Base-by-base conservation (phyloP, 1,140 invertebrate genomes). In the Aphaenogaster ashmeadi region DNA sequence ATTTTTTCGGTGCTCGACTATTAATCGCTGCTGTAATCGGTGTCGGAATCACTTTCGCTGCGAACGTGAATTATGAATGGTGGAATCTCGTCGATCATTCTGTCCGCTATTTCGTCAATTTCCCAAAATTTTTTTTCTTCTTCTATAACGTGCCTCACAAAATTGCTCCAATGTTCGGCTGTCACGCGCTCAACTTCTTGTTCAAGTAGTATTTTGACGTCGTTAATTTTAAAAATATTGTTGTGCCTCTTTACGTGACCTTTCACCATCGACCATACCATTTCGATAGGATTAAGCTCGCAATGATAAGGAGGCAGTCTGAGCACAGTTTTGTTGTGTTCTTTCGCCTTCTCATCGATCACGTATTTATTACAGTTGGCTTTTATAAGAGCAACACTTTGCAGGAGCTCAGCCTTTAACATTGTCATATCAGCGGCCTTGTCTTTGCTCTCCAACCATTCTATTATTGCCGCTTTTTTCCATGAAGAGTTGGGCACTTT, bases 261-360 rank as follows among this genome's bases (percentile, higher is more conserved):
- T 27, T 80, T 80, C 15, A 80, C 18, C 44, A 47, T 44, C 15
- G n/a, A 13, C 77, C 44, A 80, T 8, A 66, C 27, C 15, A 80
- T 62, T 80, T 80, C 77, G 5, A 80, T 80, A 0, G 77, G 62
- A 41, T 80, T 80, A 9, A 80, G n/a, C 15, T 80, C 27, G 27
- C 77, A 80, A 11, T 66, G 27, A 38, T 80, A 54, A 9, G 62
- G 77, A 21, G 77, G 62, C 13, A 80, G n/a, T 52, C 77, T n/a
- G 33, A 80, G 47, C 13, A 80, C 62, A 8, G 3, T 54, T 36
- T 66, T 66, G 27, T 21, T 54, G 15, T 54, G 18, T 4, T 8
- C 9, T 67, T 33, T 66, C 3, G 62, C 62, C 11, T 8, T 21
- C 62, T 80, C 77, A 8, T 80, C 77, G n/a, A 80, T 54, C 13